A percentile compares a stretch with the other conserved stretches of the same genome.
Evolutionary conservation across 2,797 vertebrate species (phyloP).

Genomic region (Menidia menidia): DNA sequence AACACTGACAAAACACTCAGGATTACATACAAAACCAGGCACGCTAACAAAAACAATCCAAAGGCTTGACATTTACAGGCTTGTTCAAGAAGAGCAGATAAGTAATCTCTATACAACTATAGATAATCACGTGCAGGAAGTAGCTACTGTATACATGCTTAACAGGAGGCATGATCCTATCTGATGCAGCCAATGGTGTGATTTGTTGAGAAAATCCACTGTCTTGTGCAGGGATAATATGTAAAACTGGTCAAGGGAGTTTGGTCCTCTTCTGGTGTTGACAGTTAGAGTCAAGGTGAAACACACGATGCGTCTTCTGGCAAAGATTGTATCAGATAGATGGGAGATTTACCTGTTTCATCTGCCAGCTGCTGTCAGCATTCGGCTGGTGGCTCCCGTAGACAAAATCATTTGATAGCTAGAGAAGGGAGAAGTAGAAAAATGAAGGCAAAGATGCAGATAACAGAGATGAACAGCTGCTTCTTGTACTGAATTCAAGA

Average conservation of each 20-base stretch:
- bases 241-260: constrained; percentile 15
- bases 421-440: constrained; percentile 22
- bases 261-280: not conserved
- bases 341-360: constrained; percentile 74
- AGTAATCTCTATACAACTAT: not conserved
- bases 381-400: constrained; percentile 68
- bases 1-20: constrained; percentile 47
- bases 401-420: constrained; percentile 77
- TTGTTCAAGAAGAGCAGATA: constrained; percentile 1
- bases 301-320: constrained; percentile 14
- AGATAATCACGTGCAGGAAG: not conserved
- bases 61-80: constrained; percentile 7
- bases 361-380: constrained; percentile 66
- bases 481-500: constrained; percentile 1
- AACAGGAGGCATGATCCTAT: constrained; percentile 15
- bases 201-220: constrained; percentile 35
- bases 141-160: not conserved
- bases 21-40: constrained; percentile 38
- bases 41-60: constrained; percentile 35
- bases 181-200: not conserved
- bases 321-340: constrained; percentile 20
- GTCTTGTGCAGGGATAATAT: constrained; percentile 12
- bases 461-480: constrained; percentile 19
- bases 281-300: constrained; percentile 40
- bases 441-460: constrained; percentile 17